These are phyloP conservation scores for Metalampra italica DNA, from an alignment of 2,888 invertebrate species.

Conservation along the genomic window DNA sequence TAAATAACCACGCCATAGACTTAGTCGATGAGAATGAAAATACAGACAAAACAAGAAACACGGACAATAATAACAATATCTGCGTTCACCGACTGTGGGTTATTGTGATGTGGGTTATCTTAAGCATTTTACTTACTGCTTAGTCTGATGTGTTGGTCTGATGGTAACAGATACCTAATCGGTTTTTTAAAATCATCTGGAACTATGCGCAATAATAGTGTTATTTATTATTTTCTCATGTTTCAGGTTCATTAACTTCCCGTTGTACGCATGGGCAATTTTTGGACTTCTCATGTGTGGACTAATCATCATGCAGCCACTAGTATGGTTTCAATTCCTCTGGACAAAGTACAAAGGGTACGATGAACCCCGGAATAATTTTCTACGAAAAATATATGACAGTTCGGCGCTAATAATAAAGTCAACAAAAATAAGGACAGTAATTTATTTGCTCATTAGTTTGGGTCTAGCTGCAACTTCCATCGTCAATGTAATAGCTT, in stretches of 20 bases:
- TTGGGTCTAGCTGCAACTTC: conserved; percentile 81
- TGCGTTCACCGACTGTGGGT: too few species aligned
- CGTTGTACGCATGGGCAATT: conserved; percentile 51
- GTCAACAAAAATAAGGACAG: conserved; percentile 80
- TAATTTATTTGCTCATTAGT: conserved; percentile 83
- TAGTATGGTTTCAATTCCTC: conserved; percentile 87
- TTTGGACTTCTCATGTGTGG: conserved; percentile 35
- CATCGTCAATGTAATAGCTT: conserved; percentile 80
- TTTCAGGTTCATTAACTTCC: conserved; percentile 50
- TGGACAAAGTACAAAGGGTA: conserved; percentile 78
- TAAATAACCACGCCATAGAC: too few species aligned
- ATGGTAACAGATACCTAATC: too few species aligned
- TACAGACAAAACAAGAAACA: too few species aligned
- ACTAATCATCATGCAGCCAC: conserved; percentile 78
- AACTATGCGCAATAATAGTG: too few species aligned
- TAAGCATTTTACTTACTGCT: too few species aligned
- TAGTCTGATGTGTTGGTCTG: too few species aligned
- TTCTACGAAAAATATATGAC: conserved; percentile 78
- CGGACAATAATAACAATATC: too few species aligned
- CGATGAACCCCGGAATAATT: conserved; percentile 74
- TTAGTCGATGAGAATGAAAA: too few species aligned
- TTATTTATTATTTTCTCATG: not conserved
- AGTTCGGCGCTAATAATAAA: conserved; percentile 80
- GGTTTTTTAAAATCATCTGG: too few species aligned
- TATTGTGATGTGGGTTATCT: too few species aligned